Percentiles rank a stretch among this genome's conserved stretches.
phyloP scores from a whole-genome alignment of 1,140 invertebrate genomes.

The Calosoma granatense region DNA sequence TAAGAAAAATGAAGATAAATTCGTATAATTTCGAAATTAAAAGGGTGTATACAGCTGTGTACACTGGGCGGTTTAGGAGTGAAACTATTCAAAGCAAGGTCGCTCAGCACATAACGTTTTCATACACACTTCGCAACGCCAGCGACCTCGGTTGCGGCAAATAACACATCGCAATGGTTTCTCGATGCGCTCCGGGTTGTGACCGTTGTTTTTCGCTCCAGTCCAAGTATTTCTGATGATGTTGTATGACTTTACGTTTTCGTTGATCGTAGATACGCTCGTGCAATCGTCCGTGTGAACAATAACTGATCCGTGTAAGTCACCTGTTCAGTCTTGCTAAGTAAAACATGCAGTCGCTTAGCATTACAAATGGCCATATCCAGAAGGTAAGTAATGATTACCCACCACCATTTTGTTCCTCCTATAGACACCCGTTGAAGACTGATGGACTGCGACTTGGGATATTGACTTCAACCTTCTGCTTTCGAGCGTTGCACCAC shows the following conservation, averaged over 20 bases:
- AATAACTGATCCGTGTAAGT: no score
- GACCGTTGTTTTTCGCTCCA: neutral
- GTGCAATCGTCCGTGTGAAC: neutral
- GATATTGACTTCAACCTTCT: conserved; percentile 24
- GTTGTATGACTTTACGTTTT: neutral
- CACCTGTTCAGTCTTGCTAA: neutral
- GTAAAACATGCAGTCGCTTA: neutral
- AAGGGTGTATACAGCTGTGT: no score
- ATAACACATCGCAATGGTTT: neutral
- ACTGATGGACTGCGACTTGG: conserved; percentile 12
- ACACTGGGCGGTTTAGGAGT: no score
- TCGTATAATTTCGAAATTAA: no score
- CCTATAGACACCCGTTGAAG: neutral
- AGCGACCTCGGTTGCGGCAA: neutral
- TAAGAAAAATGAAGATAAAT: no score
- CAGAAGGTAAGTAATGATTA: neutral
- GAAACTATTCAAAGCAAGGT: neutral
- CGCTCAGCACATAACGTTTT: neutral
- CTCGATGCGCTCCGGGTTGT: neutral
- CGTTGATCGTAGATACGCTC: neutral
- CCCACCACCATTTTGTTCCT: conserved; percentile 4
- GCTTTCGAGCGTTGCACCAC: conserved; percentile 19
- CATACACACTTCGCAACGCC: no score
- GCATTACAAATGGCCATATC: neutral
- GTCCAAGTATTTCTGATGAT: neutral